Evolutionary conservation across 2,797 vertebrate genomes (phyloP), one percentile per base, ranked within the genome.

Genomic region (Tragelaphus eurycerus): DNA sequence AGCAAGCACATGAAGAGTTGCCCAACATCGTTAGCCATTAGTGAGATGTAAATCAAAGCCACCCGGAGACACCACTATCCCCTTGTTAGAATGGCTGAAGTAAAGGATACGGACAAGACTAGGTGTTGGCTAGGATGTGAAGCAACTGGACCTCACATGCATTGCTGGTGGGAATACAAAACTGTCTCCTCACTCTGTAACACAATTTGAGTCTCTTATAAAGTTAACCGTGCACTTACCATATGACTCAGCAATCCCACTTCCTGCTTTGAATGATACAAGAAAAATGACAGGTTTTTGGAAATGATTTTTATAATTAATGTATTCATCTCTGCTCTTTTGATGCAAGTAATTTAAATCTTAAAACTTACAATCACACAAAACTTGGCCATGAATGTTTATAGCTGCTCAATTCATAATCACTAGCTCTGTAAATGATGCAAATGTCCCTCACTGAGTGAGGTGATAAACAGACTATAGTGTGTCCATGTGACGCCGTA

Each of bases 401-500:
- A 5, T 11, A 50, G 55, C 12, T 84, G 46, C 10, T 55, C 8
- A 64, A 4, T 23, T 50, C 27, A 11, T 38, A 15, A 43, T 79
- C 12, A 17, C 52, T 23, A 29, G 23, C 27, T 19, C 7, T n/a
- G n/a, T n/a, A 15, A 52, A 31, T 52, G 27, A n/a, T 29, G 17
- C 67, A 23, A 38, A 21, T 34, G 6, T 3, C 29, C 17, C 3
- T n/a, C 7, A 3, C 11, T 4, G 2, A n/a, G 1, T 21, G 50
- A 21, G 25, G 12, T 14, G 50, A 27, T 4, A 11, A 27, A 46
- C 14, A 27, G 54, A 16, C 54, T 57, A 0, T 2, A 29, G 25
- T 3, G 14, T 6, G 3, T 31, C 4, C 6, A 1, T 0, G 2
- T 19, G 3, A 1, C 1, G 7, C 15, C n/a, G 5, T 4, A 1